A percentile compares a stretch with the other conserved stretches of the same genome.
Conservation (phyloP, 2,888 invertebrate species). For the Hydropsyche betteni region DNA sequence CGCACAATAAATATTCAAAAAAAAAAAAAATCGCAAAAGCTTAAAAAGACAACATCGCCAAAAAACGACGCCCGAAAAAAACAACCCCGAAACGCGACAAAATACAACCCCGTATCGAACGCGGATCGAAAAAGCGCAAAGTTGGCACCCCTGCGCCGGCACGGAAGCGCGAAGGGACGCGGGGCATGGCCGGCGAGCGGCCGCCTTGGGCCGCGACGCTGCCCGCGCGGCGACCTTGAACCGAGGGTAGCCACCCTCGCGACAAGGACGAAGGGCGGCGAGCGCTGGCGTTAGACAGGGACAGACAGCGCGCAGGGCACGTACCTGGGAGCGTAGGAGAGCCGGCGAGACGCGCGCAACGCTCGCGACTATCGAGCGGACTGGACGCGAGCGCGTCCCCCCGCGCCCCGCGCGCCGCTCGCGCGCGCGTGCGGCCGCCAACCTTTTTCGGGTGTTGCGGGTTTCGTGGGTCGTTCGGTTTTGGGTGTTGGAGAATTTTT, state of each 20-base stretch:
- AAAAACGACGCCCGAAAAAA: too few relatives aligned
- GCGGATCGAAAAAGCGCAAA: neutral
- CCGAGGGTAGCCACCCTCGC: neutral
- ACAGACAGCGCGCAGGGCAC: neutral
- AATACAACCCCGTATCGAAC: neutral
- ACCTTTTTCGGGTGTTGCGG: too few relatives aligned
- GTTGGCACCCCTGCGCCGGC: too few relatives aligned
- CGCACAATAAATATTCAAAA: too few relatives aligned
- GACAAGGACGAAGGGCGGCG: neutral
- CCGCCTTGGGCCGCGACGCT: neutral
- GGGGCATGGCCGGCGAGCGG: neutral
- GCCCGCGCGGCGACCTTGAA: neutral
- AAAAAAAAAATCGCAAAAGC: too few relatives aligned
- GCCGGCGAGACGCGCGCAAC: slow-evolving; percentile 2
- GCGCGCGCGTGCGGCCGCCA: neutral
- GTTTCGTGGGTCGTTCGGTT: too few relatives aligned
- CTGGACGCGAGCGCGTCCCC: neutral
- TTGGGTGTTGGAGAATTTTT: too few relatives aligned
- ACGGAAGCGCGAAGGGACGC: neutral
- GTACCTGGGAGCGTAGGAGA: slow-evolving; percentile 5
- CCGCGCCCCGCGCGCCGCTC: neutral
- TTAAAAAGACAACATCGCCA: too few relatives aligned
- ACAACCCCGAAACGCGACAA: neutral
- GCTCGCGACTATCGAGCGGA: slow-evolving; percentile 26
- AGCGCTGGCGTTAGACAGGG: too few relatives aligned